These are phyloP conservation scores for Cenopis cana DNA, from an alignment of 2,888 invertebrate species.

Conservation along the genomic window DNA sequence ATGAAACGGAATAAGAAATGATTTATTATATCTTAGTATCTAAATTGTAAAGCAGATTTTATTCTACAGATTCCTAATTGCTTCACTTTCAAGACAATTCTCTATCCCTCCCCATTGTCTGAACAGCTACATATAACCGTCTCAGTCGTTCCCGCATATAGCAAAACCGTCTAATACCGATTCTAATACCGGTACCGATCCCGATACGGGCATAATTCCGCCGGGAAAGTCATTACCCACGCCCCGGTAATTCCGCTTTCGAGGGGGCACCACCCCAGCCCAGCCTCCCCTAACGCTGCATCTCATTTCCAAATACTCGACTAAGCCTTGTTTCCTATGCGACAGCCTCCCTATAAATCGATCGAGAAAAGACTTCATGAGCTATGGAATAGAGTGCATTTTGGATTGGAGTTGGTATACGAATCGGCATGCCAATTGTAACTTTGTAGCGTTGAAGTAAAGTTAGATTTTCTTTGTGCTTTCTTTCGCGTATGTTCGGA, in stretches of 20 bases:
- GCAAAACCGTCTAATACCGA: constrained; percentile 63
- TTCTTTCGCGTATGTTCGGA: constrained; percentile 57
- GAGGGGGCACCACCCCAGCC: constrained; percentile 65
- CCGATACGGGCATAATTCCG: constrained; percentile 81
- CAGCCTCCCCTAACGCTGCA: constrained; percentile 72
- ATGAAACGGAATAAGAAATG: neutral
- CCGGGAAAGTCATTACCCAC: constrained; percentile 84
- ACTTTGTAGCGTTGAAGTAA: constrained; percentile 71
- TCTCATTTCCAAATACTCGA: constrained; percentile 82
- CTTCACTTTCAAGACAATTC: constrained; percentile 3
- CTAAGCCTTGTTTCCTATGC: constrained; percentile 40
- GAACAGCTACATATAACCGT: constrained; percentile 2
- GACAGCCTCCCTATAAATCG: constrained; percentile 49
- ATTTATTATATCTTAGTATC: neutral
- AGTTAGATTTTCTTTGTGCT: constrained; percentile 75
- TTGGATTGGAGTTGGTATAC: constrained; percentile 48
- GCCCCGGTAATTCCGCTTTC: constrained; percentile 84
- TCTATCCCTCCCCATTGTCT: neutral
- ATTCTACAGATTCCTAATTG: neutral
- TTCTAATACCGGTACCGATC: constrained; percentile 64
- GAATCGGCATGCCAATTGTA: constrained; percentile 68
- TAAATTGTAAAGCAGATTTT: neutral
- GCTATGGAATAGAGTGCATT: constrained; percentile 58
- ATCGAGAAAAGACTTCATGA: constrained; percentile 68
- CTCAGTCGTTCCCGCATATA: constrained; percentile 56